Conservation (phyloP, 2,888 invertebrate genomes). For the Drosophila buzzatii region DNA sequence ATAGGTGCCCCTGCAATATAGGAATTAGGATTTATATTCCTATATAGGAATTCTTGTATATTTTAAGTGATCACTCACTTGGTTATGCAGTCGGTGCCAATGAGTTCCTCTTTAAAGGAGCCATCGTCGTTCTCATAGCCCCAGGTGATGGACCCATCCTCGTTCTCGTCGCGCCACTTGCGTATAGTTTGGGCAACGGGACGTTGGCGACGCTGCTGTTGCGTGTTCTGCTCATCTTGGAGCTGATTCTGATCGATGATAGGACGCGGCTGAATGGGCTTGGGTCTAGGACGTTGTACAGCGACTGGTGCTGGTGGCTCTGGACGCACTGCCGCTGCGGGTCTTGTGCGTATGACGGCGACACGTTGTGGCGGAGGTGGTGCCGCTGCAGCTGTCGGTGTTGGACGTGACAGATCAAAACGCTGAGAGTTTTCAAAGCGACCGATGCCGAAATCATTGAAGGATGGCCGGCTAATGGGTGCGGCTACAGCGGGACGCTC, state of each 20-base stretch:
- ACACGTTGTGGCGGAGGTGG: conserved; percentile 86
- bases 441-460: conserved; percentile 82
- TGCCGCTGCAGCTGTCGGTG: conserved; percentile 54
- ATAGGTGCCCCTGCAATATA: conserved; percentile 88
- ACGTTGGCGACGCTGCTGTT: conserved; percentile 86
- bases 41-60: neutral
- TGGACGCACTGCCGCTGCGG: conserved; percentile 83
- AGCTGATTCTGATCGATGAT: conserved; percentile 78
- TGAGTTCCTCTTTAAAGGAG: conserved; percentile 93
- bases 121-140: conserved; percentile 95
- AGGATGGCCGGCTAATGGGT: conserved; percentile 69
- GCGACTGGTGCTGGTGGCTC: conserved; percentile 81
- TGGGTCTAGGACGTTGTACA: conserved; percentile 71
- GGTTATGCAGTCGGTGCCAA: conserved; percentile 91
- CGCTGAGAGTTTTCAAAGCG: conserved; percentile 74
- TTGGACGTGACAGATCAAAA: conserved; percentile 79
- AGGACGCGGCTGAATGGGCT: conserved; percentile 83
- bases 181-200: conserved; percentile 90
- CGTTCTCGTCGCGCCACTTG: conserved; percentile 91
- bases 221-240: conserved; percentile 78
- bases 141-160: conserved; percentile 92
- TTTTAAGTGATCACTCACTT: conserved; percentile 78
- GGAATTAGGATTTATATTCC: neutral
- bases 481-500: conserved; percentile 74
- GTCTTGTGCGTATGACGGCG: conserved; percentile 82